These are phyloP conservation scores for Polyergus mexicanus DNA, from an alignment of 1,140 invertebrate species.

Conservation along the genomic window DNA sequence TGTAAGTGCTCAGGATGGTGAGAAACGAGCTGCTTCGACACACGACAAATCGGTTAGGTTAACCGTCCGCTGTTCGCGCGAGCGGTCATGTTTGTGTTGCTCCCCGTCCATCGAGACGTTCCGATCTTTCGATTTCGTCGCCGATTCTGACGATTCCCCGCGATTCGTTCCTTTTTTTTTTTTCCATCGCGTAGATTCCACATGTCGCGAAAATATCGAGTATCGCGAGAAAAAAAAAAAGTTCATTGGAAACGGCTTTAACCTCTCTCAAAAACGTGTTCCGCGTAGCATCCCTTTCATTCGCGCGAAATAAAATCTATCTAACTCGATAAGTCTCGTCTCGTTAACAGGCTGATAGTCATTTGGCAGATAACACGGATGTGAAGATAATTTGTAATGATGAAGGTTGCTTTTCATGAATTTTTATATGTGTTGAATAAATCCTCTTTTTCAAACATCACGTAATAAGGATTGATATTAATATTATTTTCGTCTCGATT, in stretches of 20 bases:
- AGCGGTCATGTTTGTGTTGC: background rate
- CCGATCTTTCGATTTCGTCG: background rate
- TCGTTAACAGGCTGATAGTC: too few relatives aligned
- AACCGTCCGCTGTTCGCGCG: slow-evolving; percentile 74
- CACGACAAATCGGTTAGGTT: slow-evolving; percentile 70
- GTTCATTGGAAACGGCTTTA: background rate
- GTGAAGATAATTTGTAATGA: too few relatives aligned
- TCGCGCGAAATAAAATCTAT: background rate
- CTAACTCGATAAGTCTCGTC: too few relatives aligned
- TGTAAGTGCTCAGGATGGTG: too few relatives aligned
- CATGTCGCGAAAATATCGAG: background rate
- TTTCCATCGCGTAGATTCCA: background rate
- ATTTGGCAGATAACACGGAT: too few relatives aligned
- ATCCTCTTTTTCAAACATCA: background rate
- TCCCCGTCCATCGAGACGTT: background rate
- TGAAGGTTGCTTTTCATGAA: too few relatives aligned
- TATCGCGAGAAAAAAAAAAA: background rate
- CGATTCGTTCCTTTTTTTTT: background rate
- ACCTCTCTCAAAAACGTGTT: background rate
- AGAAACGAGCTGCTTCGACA: background rate
- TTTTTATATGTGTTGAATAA: too few relatives aligned
- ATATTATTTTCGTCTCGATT: background rate
- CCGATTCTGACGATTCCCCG: too few relatives aligned
- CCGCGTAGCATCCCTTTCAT: background rate
- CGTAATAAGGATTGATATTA: background rate